These are phyloP conservation scores for Anolis apletophallus DNA, from an alignment of 2,797 vertebrate genomes.

Conservation along the genomic window DNA sequence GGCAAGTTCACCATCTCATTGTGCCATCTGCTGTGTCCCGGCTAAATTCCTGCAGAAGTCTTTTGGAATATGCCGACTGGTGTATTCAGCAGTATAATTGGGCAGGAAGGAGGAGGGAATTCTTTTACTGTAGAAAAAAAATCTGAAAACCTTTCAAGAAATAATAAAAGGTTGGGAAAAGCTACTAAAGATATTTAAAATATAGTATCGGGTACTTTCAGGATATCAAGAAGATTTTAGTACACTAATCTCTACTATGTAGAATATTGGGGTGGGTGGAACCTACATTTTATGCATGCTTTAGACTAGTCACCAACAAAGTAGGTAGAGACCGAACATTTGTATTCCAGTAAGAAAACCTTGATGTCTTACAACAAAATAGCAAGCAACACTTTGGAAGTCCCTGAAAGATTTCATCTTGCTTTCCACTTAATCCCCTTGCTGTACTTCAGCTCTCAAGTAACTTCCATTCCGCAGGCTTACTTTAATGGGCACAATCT, in stretches of 20 bases:
- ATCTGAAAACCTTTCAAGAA: slow-evolving; percentile 64
- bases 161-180: neutral
- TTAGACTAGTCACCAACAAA: slow-evolving; percentile 31
- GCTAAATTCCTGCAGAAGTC: neutral
- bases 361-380: slow-evolving; percentile 62
- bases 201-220: slow-evolving; percentile 41
- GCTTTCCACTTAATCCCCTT: slow-evolving; percentile 74
- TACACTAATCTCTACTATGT: slow-evolving; percentile 41
- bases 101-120: too few species aligned
- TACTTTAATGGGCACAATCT: slow-evolving; percentile 84
- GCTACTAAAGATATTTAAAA: slow-evolving; percentile 66
- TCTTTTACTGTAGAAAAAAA: neutral
- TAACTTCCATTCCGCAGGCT: slow-evolving; percentile 79
- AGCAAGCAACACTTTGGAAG: slow-evolving; percentile 60
- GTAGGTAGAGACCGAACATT: slow-evolving; percentile 50
- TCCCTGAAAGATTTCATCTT: slow-evolving; percentile 72
- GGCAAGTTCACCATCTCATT: slow-evolving; percentile 21
- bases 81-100: too few species aligned
- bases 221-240: slow-evolving; percentile 49
- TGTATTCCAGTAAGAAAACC: slow-evolving; percentile 63
- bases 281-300: slow-evolving; percentile 50
- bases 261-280: neutral
- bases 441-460: slow-evolving; percentile 80
- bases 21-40: slow-evolving; percentile 54
- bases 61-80: neutral